Evolutionary conservation across 2,113 vertebrate genomes (phyloP).

Genomic region (Typhlomys cinereus): DNA sequence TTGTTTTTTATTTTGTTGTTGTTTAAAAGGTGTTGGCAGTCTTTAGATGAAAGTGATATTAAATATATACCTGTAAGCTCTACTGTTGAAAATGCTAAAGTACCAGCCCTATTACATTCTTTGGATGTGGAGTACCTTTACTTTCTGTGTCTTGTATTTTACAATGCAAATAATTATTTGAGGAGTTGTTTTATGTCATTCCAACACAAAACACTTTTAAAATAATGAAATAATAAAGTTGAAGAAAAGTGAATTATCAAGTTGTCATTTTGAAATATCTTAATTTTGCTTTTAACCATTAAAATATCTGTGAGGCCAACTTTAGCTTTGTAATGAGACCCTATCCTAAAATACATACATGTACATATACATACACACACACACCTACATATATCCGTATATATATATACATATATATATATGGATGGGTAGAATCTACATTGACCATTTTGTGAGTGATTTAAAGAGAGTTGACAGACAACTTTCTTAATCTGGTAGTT

Average conservation of each 20-base stretch:
- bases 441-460: background rate
- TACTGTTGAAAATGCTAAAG: background rate
- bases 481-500: background rate
- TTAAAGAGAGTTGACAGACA: background rate
- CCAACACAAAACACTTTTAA: constrained; percentile 22
- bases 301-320: background rate
- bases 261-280: constrained; percentile 44
- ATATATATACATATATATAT: too few species aligned
- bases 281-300: constrained; percentile 2
- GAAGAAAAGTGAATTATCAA: constrained; percentile 34
- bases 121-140: background rate
- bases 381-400: too few species aligned
- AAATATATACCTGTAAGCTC: background rate
- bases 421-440: background rate
- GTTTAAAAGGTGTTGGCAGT: background rate
- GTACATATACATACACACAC: too few species aligned
- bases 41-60: background rate
- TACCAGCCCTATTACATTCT: background rate
- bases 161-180: background rate
- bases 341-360: background rate
- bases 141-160: background rate
- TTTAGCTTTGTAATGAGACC: background rate
- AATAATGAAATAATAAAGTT: background rate
- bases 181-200: background rate
- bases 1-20: constrained; percentile 28